Evolutionary conservation across 1,140 invertebrate species (phyloP).

Genomic region (Hycleus phaleratus): DNA sequence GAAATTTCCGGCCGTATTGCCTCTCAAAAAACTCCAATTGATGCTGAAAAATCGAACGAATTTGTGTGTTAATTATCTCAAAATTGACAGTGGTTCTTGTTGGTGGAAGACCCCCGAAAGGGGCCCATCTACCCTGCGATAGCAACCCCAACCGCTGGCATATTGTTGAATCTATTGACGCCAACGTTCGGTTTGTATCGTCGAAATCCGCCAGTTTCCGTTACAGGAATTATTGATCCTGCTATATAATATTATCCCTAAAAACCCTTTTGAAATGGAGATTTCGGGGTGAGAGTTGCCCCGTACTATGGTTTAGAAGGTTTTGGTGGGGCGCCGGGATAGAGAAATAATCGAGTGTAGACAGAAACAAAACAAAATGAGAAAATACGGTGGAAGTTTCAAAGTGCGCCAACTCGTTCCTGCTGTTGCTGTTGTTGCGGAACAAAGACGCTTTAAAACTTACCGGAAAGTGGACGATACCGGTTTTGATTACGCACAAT

Average conservation of each 20-base stretch:
- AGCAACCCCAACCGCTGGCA: background rate
- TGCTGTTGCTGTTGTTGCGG: no score
- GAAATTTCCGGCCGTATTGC: no score
- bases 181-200: slow-evolving; percentile 15
- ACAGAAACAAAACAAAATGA: slow-evolving; percentile 31
- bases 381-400: slow-evolving; percentile 20
- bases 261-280: slow-evolving; percentile 31
- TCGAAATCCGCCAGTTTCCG: slow-evolving; percentile 13
- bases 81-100: background rate
- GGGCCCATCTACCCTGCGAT: no score
- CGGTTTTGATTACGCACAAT: no score
- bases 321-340: slow-evolving; percentile 3
- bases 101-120: background rate
- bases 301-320: slow-evolving; percentile 18
- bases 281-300: slow-evolving; percentile 22
- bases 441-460: background rate
- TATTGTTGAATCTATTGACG: slow-evolving; percentile 21
- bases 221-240: slow-evolving; percentile 20
- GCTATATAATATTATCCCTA: slow-evolving; percentile 24
- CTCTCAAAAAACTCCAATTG: no score
- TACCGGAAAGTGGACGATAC: no score
- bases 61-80: no score
- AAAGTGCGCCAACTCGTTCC: background rate
- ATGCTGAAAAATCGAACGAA: no score
- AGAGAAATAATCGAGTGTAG: slow-evolving; percentile 26